These are phyloP conservation scores for Epizoanthus illoricatus DNA, from an alignment of 92 coral and sea anemone species.

Conservation along the genomic window DNA sequence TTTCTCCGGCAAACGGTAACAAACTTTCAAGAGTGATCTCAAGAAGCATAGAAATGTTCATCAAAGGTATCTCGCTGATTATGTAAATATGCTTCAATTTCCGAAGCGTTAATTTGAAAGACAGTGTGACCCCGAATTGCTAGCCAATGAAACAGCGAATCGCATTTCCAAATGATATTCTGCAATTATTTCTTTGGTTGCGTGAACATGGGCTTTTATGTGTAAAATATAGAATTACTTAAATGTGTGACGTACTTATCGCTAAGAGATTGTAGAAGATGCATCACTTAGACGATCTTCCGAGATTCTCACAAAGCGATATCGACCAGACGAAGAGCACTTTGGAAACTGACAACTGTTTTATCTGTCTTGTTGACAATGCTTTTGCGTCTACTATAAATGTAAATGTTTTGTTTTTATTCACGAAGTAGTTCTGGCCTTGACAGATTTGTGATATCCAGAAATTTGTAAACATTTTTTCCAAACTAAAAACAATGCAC, in stretches of 20 bases:
- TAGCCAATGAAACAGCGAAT: constrained; percentile 25
- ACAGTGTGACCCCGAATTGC: constrained; percentile 16
- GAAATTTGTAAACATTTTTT: too few relatives aligned
- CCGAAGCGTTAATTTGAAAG: constrained; percentile 35
- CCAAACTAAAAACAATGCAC: too few relatives aligned
- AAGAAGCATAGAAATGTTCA: neutral
- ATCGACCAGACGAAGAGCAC: neutral
- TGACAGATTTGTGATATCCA: too few relatives aligned
- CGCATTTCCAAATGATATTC: constrained; percentile 17
- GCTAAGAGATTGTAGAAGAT: too few relatives aligned
- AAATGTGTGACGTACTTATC: neutral
- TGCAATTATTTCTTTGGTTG: neutral
- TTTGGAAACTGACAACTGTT: neutral
- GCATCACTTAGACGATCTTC: too few relatives aligned
- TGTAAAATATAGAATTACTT: neutral
- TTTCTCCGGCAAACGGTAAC: neutral
- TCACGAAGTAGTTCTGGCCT: too few relatives aligned
- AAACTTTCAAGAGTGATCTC: neutral
- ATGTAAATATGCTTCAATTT: constrained; percentile 33
- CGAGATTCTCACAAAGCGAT: too few relatives aligned
- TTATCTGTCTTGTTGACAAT: neutral
- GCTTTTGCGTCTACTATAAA: neutral
- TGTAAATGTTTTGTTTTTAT: constrained; percentile 7
- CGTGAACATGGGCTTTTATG: neutral
- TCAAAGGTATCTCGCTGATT: constrained; percentile 34